Evolutionary conservation across 2,888 invertebrate genomes (phyloP), one percentile per base, ranked within the genome.

Genomic region (Himalopsyche kuldschensis): DNA sequence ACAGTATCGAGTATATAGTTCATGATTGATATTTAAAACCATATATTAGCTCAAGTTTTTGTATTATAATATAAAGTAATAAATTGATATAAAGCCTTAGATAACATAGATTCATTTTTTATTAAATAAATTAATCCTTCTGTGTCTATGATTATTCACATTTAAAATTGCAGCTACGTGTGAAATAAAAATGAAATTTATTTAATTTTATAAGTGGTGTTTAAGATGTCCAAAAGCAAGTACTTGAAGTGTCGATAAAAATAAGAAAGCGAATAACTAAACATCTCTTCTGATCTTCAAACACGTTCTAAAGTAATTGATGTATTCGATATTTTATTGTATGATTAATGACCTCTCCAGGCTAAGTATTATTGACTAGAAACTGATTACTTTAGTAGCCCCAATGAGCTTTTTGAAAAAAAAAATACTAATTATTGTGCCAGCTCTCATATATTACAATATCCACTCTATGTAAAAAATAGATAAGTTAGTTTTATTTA

Each of bases 391-490:
- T 69, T 27, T 69, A 30, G 24, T 27, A 27, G 69, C 69, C 69
- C 30, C 69, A 69, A 69, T 69, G 69, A 69, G 69, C 30, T 8
- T 27, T 69, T 69, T 69, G 30, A 69, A 80, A 69, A 80, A 69
- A 80, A 41, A 80, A 30, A 69, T 24, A 80, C 30, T 17, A 80
- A 24, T 46, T 80, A 80, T 80, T 75, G 63, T 63, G 47, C 69
- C 32, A 24, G 31, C 46, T 46, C n/a, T 69, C 4, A 41, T 27
- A 69, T 41, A 41, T 27, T 69, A 41, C 69, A 80, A 80, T 35
- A 69, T 63, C 35, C 69, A 80, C 55, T 55, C 32, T n/a, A n/a
- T n/a, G n/a, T n/a, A n/a, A n/a, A n/a, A n/a, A n/a, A n/a, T n/a
- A n/a, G n/a, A n/a, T n/a, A 31, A 78, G 5, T 30, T 8, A 41